phyloP scores from a whole-genome alignment of 2,113 vertebrate species.

The Thamnaconus septentrionalis region DNA sequence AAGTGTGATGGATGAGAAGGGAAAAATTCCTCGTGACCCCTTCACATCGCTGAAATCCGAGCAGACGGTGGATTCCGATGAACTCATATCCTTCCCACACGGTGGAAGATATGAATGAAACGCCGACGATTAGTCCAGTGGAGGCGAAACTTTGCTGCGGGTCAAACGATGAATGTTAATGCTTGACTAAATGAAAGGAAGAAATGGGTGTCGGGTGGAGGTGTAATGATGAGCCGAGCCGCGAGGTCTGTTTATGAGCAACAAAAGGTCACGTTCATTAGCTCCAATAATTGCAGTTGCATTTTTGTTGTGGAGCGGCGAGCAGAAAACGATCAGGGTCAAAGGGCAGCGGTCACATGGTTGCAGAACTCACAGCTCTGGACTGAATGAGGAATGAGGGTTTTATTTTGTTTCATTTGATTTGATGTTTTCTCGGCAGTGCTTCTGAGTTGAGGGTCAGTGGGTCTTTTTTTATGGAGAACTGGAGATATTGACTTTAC shows the following conservation, averaged over 20 bases:
- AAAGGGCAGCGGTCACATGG: conserved; percentile 8
- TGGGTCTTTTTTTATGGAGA: conserved; percentile 11
- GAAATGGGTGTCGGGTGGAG: neutral
- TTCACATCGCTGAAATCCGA: neutral
- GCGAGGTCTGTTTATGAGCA: neutral
- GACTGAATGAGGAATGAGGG: neutral
- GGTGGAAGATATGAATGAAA: too few relatives aligned
- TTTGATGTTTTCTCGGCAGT: neutral
- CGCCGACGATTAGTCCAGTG: too few relatives aligned
- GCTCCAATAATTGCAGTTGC: neutral
- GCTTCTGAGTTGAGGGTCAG: conserved; percentile 13
- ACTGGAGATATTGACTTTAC: conserved; percentile 17
- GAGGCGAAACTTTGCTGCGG: neutral
- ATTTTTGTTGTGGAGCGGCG: neutral
- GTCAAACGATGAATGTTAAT: neutral
- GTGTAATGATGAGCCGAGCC: neutral
- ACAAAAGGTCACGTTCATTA: neutral
- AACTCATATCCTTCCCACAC: too few relatives aligned
- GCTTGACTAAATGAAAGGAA: neutral
- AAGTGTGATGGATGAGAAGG: neutral
- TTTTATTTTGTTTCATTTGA: neutral
- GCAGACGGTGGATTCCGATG: too few relatives aligned
- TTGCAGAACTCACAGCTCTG: conserved; percentile 1
- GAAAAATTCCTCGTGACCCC: neutral
- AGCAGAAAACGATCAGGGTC: neutral